Evolutionary conservation across 2,888 invertebrate genomes (phyloP), one percentile per base, ranked within the genome.

Genomic region (Bursaphelenchus okinawaensis): DNA sequence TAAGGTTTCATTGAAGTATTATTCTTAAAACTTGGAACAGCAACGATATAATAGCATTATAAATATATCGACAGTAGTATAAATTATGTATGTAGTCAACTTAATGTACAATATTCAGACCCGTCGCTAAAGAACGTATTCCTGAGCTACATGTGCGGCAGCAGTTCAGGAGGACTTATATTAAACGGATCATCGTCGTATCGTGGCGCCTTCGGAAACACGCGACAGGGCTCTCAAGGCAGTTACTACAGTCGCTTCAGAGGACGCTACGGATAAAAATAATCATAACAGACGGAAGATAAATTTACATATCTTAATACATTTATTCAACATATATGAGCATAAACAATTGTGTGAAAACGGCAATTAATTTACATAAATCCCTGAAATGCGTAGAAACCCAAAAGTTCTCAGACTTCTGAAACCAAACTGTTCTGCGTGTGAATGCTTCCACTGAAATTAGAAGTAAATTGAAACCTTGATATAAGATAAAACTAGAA

Each of bases 381-480:
- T 40, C 40, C 40, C 40, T 40, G 40, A 40, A 40, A 4, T 40
- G 40, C 29, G 40, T 12, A 12, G 40, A 40, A n/a, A 40, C 12
- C n/a, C 26, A 56, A 8, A 52, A 62, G 0, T 7, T 50, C 20
- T 68, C 55, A 72, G 23, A 73, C 73, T 64, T 73, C 73, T 19
- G 73, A 74, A 31, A 73, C 71, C 19, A 73, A 55, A 56, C 73
- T 73, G 62, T 70, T 74, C 51, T 72, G 69, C 19, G 69, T 68
- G 56, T 73, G 73, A 24, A 63, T 69, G 52, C 68, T 65, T 3
- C 74, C 68, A 40, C 69, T 72, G 52, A 64, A 68, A 63, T 22
- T 24, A 31, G 26, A 24, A 52, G n/a, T n/a, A n/a, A n/a, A n/a
- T n/a, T n/a, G n/a, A n/a, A n/a, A n/a, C n/a, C n/a, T n/a, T n/a